A percentile compares a stretch with the other conserved stretches of the same genome.
Evolutionary conservation across 2,888 invertebrate species (phyloP).

Genomic region (Glyphotaelius pellucidus): DNA sequence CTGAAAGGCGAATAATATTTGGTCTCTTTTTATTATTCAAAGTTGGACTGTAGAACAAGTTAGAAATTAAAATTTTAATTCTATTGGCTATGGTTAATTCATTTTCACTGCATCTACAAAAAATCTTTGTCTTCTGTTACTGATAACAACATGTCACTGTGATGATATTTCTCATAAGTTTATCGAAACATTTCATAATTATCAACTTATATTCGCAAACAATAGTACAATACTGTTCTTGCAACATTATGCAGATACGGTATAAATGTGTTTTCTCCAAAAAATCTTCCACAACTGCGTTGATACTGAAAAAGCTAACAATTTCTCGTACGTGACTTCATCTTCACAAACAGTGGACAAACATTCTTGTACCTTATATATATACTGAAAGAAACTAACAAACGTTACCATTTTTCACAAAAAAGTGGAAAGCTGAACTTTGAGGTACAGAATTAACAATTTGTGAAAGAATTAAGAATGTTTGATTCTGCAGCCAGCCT

Average conservation of each 20-base stretch:
- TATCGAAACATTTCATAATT: neutral
- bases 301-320: neutral
- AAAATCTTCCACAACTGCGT: neutral
- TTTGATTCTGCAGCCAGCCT: conserved; percentile 75
- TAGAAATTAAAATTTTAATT: no score
- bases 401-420: neutral
- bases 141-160: neutral
- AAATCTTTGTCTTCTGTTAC: neutral
- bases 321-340: neutral
- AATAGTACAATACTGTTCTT: neutral
- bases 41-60: no score
- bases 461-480: conserved; percentile 13
- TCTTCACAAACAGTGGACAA: neutral
- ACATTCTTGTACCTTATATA: neutral
- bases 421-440: neutral
- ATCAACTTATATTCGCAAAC: neutral
- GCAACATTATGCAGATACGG: neutral
- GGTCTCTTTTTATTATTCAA: no score
- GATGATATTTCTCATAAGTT: neutral
- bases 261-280: neutral
- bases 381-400: neutral
- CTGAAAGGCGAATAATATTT: no score
- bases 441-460: neutral
- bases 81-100: no score
- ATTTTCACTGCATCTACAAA: neutral